Evolutionary conservation across 2,797 vertebrate genomes (phyloP).

Genomic region (Presbytis comata): DNA sequence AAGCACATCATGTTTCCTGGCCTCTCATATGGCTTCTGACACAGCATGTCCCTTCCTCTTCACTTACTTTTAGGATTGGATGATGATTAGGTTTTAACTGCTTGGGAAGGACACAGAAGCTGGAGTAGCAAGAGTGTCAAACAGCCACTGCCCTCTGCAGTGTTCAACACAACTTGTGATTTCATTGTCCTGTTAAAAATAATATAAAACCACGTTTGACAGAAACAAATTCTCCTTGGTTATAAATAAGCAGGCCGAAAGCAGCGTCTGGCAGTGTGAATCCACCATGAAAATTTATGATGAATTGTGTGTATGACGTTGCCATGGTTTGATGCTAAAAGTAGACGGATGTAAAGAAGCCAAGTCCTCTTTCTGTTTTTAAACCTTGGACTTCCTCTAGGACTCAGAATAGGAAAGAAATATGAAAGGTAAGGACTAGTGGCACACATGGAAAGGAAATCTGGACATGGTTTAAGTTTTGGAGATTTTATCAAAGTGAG

Average conservation of each 20-base stretch:
- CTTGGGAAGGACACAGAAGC: not conserved
- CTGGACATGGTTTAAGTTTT: not conserved
- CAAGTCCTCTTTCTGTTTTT: conserved; percentile 68
- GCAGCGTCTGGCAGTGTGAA: not conserved
- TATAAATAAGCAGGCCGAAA: not conserved
- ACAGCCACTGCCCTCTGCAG: too few relatives aligned
- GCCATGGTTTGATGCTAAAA: conserved; percentile 69
- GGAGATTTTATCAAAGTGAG: not conserved
- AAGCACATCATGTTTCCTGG: not conserved
- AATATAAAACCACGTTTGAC: not conserved
- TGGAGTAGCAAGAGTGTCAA: not conserved
- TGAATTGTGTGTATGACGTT: conserved; percentile 10
- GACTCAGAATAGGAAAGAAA: conserved; percentile 48
- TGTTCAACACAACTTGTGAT: not conserved
- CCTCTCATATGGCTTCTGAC: not conserved
- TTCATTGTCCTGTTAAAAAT: not conserved
- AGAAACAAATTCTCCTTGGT: not conserved
- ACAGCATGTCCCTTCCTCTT: not conserved
- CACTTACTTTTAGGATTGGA: conserved; percentile 24
- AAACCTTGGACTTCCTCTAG: conserved; percentile 56
- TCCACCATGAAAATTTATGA: not conserved
- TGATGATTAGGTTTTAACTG: not conserved
- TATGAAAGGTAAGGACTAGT: not conserved
- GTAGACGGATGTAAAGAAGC: not conserved
- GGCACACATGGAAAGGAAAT: not conserved